phyloP scores from a whole-genome alignment of 2,113 vertebrate genomes.

The Carassius auratus region DNA sequence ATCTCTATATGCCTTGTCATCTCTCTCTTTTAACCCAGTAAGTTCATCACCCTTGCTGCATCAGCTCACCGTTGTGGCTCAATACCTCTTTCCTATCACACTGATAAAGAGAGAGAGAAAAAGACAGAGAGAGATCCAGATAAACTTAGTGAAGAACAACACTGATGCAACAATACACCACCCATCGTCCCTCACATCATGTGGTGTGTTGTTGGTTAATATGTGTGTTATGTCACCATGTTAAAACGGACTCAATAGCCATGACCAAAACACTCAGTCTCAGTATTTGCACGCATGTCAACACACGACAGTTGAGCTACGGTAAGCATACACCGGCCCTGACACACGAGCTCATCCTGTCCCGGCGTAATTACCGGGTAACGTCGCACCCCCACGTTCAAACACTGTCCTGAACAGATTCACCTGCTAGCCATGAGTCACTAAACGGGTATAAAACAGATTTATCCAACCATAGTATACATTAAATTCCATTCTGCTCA shows the following conservation, averaged over 20 bases:
- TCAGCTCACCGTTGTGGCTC: not conserved
- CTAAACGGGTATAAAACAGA: no score
- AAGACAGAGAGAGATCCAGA: constrained; percentile 49
- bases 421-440: not conserved
- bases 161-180: constrained; percentile 64
- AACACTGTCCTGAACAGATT: not conserved
- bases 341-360: not conserved
- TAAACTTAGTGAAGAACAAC: constrained; percentile 62
- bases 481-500: no score
- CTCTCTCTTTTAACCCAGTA: not conserved
- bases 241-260: not conserved
- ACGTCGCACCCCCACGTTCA: not conserved
- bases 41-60: not conserved
- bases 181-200: not conserved
- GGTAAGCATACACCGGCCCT: not conserved
- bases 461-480: no score
- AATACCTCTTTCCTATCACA: not conserved
- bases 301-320: not conserved
- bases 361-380: not conserved
- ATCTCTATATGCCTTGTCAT: not conserved
- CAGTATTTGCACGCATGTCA: not conserved
- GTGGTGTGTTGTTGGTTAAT: not conserved
- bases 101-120: not conserved
- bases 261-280: not conserved
- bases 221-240: constrained; percentile 4